Evolutionary conservation across 1,140 invertebrate species (phyloP).

Genomic region (Drosophila navojoa): DNA sequence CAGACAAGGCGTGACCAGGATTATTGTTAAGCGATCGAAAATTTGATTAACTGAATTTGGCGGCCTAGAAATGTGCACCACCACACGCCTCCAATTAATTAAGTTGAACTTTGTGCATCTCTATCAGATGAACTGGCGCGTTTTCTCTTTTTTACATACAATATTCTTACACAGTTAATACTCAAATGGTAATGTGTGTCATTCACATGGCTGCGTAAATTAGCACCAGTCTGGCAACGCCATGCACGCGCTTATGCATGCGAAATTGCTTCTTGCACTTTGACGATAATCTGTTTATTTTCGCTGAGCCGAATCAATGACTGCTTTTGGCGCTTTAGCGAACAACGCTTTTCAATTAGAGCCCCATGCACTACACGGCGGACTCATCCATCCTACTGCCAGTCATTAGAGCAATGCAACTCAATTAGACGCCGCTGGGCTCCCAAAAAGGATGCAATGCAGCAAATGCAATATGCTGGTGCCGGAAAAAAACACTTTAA

Average conservation of each 20-base stretch:
- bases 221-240: not conserved
- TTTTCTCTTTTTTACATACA: too few relatives aligned
- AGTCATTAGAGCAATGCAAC: slow-evolving; percentile 66
- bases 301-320: not conserved
- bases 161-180: not conserved
- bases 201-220: not conserved
- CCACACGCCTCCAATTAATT: not conserved
- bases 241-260: too few relatives aligned
- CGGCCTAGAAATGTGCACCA: not conserved
- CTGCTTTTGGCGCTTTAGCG: slow-evolving; percentile 21
- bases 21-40: slow-evolving; percentile 23
- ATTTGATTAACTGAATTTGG: slow-evolving; percentile 8
- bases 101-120: not conserved
- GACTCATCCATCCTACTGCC: not conserved
- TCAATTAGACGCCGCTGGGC: slow-evolving; percentile 65
- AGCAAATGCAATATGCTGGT: slow-evolving; percentile 33
- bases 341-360: slow-evolving; percentile 67
- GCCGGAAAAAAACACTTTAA: slow-evolving; percentile 21
- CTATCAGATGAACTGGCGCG: not conserved
- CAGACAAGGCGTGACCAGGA: slow-evolving; percentile 12
- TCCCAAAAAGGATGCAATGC: slow-evolving; percentile 25
- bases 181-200: not conserved
- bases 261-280: not conserved
- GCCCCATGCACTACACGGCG: not conserved
- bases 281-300: not conserved